Conservation (phyloP, 2,797 vertebrate genomes). For the Acanthurus tractus region DNA sequence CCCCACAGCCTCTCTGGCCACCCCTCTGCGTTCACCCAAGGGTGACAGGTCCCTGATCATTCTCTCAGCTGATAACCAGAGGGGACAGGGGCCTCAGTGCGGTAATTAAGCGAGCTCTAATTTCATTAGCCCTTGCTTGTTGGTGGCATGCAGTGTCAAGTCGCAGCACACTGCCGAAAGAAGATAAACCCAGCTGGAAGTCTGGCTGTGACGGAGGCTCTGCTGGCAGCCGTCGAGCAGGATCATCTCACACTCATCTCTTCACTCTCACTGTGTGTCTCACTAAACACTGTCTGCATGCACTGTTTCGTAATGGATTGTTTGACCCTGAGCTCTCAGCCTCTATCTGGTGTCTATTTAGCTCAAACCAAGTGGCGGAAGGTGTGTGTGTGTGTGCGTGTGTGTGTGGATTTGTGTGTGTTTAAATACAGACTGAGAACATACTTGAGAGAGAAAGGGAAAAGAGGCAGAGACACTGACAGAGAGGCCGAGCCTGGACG, state of each 20-base stretch:
- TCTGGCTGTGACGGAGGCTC: conserved; percentile 61
- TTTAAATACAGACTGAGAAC: conserved; percentile 67
- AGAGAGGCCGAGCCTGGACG: conserved; percentile 49
- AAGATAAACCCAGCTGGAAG: conserved; percentile 77
- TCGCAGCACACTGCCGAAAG: conserved; percentile 74
- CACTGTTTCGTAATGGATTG: conserved; percentile 47
- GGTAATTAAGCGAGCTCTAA: conserved; percentile 86
- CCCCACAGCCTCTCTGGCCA: conserved; percentile 44
- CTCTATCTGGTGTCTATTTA: conserved; percentile 55
- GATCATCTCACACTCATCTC: conserved; percentile 56
- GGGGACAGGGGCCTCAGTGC: conserved; percentile 77
- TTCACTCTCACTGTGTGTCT: conserved; percentile 41
- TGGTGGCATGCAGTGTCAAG: conserved; percentile 79
- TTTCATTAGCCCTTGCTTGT: conserved; percentile 85
- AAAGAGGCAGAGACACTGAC: conserved; percentile 49
- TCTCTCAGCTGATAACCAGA: conserved; percentile 82
- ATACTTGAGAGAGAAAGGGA: conserved; percentile 62
- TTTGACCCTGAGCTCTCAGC: conserved; percentile 48
- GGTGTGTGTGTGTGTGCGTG: conserved; percentile 28
- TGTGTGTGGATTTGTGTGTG: conserved; percentile 51
- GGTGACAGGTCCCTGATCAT: conserved; percentile 73
- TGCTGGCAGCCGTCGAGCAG: conserved; percentile 61
- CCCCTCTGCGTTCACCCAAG: conserved; percentile 65
- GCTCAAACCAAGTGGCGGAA: conserved; percentile 57
- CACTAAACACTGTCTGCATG: conserved; percentile 46